Percentiles rank a stretch among this genome's conserved stretches.
Conservation (phyloP, 1,140 invertebrate genomes). For the Hylaeus volcanicus region DNA sequence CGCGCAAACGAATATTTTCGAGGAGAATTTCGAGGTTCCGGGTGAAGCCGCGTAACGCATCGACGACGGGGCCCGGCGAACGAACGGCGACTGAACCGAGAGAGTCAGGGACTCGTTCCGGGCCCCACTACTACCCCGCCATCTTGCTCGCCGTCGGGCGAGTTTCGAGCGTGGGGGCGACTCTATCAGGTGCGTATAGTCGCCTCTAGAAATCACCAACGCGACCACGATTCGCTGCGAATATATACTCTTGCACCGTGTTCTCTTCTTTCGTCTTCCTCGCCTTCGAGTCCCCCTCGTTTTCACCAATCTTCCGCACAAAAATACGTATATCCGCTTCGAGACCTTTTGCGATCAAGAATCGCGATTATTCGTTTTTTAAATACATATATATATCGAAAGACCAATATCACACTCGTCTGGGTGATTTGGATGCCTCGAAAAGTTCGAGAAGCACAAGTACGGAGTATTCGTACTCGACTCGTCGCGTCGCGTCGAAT, state of each 20-base stretch:
- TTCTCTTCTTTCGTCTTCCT: not conserved
- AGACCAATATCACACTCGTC: no score
- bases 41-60: constrained; percentile 63
- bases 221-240: not conserved
- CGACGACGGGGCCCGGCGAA: constrained; percentile 74
- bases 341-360: no score
- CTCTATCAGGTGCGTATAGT: constrained; percentile 60
- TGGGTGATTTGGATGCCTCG: no score
- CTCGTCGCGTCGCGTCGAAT: no score
- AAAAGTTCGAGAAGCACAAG: no score
- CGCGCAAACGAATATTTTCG: constrained; percentile 2
- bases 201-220: constrained; percentile 36
- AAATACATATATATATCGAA: no score
- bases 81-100: constrained; percentile 73
- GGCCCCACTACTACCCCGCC: constrained; percentile 73
- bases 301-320: not conserved
- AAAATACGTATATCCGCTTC: no score
- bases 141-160: constrained; percentile 61
- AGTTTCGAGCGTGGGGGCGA: constrained; percentile 34
- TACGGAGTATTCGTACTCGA: no score
- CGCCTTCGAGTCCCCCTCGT: not conserved
- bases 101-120: constrained; percentile 62
- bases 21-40: not conserved
- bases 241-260: constrained; percentile 5
- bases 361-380: no score